These are phyloP conservation scores for Campylomormyrus tamandua DNA, from an alignment of 2,113 vertebrate species.

Conservation along the genomic window DNA sequence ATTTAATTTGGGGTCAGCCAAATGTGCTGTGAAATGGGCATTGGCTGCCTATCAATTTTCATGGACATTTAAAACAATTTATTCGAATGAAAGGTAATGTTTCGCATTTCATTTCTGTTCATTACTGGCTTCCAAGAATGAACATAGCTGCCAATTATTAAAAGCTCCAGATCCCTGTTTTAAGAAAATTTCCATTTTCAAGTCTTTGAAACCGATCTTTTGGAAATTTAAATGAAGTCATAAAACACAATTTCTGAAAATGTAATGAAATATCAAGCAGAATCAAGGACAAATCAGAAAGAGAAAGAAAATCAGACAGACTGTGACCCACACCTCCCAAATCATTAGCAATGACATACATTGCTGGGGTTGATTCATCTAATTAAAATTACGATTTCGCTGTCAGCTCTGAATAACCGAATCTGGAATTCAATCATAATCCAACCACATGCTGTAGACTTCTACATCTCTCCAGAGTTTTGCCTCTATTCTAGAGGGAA, in stretches of 20 bases:
- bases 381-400: slow-evolving; percentile 1
- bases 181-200: slow-evolving; percentile 22
- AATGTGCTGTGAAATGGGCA: slow-evolving; percentile 18
- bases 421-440: slow-evolving; percentile 15
- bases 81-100: slow-evolving; percentile 24
- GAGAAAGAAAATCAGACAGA: not conserved
- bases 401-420: not conserved
- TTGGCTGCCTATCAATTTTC: slow-evolving; percentile 12
- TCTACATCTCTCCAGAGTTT: not conserved
- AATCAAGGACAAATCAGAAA: slow-evolving; percentile 13
- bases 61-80: slow-evolving; percentile 16
- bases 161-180: slow-evolving; percentile 17
- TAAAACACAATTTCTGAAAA: slow-evolving; percentile 36
- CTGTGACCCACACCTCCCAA: slow-evolving; percentile 17
- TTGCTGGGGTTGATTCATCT: slow-evolving; percentile 4
- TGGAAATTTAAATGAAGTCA: slow-evolving; percentile 32
- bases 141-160: slow-evolving; percentile 25
- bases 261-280: slow-evolving; percentile 19
- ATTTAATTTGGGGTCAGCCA: slow-evolving; percentile 15
- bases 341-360: slow-evolving; percentile 28
- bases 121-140: slow-evolving; percentile 21
- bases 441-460: not conserved
- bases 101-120: slow-evolving; percentile 33
- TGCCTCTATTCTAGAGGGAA: not conserved
- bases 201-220: slow-evolving; percentile 28